Evolutionary conservation across 1,140 invertebrate species (phyloP).

Genomic region (Whitmania pigra): DNA sequence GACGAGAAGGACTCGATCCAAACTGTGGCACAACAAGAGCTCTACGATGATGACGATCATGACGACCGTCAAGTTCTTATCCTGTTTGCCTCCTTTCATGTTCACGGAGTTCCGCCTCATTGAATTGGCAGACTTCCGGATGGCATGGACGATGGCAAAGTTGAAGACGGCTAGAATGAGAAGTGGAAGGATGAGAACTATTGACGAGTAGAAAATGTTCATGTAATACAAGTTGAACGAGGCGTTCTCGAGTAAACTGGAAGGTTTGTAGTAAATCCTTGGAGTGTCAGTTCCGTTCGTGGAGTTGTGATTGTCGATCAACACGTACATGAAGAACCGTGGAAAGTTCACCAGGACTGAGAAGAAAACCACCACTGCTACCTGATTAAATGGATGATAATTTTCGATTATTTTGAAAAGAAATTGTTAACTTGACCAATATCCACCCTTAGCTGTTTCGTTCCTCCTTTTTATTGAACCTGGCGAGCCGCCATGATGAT

Average conservation of each 20-base stretch:
- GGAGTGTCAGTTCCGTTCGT: background rate
- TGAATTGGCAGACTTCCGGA: background rate
- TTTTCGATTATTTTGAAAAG: no score
- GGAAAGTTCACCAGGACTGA: constrained; percentile 20
- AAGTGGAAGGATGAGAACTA: constrained; percentile 20
- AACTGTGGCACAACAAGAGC: constrained; percentile 17
- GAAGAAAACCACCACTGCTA: constrained; percentile 16
- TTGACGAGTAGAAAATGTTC: constrained; percentile 21
- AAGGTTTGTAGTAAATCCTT: background rate
- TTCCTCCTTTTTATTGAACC: no score
- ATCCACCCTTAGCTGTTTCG: no score
- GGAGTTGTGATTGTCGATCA: background rate
- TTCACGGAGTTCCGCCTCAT: constrained; percentile 11
- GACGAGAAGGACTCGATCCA: constrained; percentile 19
- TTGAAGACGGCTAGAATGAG: constrained; percentile 21
- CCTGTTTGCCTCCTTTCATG: constrained; percentile 3
- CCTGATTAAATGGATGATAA: background rate
- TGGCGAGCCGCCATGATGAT: no score
- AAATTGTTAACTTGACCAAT: no score
- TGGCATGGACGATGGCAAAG: constrained; percentile 13
- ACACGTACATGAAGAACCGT: constrained; percentile 20
- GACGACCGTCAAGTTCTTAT: constrained; percentile 22
- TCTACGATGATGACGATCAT: constrained; percentile 24
- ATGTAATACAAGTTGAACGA: constrained; percentile 20
- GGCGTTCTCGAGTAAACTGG: constrained; percentile 8